A percentile compares a stretch with the other conserved stretches of the same genome.
phyloP scores from a whole-genome alignment of 2,797 vertebrate genomes.

The Poecilia picta region DNA sequence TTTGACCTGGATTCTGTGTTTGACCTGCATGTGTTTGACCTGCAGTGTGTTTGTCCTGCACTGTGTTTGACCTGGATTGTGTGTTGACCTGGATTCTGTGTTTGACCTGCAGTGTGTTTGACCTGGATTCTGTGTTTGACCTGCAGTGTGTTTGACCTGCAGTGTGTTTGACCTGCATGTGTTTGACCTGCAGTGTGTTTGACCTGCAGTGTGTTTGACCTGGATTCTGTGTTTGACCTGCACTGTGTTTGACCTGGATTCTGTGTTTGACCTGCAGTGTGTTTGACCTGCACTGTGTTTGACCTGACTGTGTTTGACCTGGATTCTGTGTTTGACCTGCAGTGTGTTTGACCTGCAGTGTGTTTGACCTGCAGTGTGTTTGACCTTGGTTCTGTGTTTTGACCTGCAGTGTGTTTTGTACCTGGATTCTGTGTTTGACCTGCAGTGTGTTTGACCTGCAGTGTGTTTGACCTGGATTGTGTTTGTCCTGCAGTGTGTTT shows the following conservation, averaged over 20 bases:
- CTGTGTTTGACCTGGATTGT: not conserved
- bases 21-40: slow-evolving; percentile 26
- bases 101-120: slow-evolving; percentile 48
- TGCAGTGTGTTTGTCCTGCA: not conserved
- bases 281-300: not conserved
- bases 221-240: not conserved
- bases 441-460: not conserved
- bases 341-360: not conserved
- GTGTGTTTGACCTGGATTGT: too few relatives aligned
- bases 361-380: not conserved
- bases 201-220: slow-evolving; percentile 44
- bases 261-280: not conserved
- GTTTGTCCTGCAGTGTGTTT: not conserved
- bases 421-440: too few relatives aligned
- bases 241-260: not conserved
- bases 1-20: not conserved
- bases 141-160: not conserved
- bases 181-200: slow-evolving; percentile 12
- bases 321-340: not conserved
- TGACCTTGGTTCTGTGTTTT: too few relatives aligned
- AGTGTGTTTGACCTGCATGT: not conserved
- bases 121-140: not conserved
- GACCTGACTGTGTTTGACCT: too few relatives aligned
- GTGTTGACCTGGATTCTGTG: not conserved
- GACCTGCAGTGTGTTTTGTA: too few relatives aligned